Conservation (phyloP, 2,113 vertebrate species). For the Gobio gobio region DNA sequence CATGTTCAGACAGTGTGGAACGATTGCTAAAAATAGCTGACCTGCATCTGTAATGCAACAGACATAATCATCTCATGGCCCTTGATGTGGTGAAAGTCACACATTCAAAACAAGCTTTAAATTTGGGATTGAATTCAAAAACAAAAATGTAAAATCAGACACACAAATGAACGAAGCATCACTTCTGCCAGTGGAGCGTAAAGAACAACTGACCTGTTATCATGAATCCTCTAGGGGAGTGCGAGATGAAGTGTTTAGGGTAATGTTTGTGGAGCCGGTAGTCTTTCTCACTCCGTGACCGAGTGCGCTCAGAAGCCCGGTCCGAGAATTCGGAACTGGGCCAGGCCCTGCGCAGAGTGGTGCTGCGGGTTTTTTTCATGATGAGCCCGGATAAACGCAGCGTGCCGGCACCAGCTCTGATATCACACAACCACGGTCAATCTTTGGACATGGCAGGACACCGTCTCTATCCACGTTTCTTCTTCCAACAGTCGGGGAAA, state of each 20-base stretch:
- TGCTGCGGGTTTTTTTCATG: constrained; percentile 94
- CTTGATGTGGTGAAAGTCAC: background rate
- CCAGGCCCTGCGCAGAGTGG: constrained; percentile 89
- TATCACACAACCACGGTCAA: background rate
- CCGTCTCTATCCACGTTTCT: background rate
- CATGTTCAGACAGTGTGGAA: background rate
- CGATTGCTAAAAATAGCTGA: constrained; percentile 51
- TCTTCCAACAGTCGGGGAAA: background rate
- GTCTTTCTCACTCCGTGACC: constrained; percentile 94
- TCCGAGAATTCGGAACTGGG: constrained; percentile 93
- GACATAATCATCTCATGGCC: constrained; percentile 30
- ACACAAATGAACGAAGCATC: background rate
- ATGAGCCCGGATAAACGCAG: constrained; percentile 43
- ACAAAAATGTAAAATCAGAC: background rate
- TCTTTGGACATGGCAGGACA: constrained; percentile 13
- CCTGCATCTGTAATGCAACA: constrained; percentile 45
- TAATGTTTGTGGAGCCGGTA: constrained; percentile 90
- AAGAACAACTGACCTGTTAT: constrained; percentile 82
- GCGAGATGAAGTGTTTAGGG: constrained; percentile 84
- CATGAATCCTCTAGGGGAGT: constrained; percentile 85
- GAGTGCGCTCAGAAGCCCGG: constrained; percentile 85
- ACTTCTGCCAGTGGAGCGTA: background rate
- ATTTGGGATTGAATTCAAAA: background rate
- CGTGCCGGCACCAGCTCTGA: background rate
- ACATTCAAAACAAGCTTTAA: background rate